Base-by-base conservation (phyloP, 2,113 vertebrate species). In the Cavia porcellus region DNA sequence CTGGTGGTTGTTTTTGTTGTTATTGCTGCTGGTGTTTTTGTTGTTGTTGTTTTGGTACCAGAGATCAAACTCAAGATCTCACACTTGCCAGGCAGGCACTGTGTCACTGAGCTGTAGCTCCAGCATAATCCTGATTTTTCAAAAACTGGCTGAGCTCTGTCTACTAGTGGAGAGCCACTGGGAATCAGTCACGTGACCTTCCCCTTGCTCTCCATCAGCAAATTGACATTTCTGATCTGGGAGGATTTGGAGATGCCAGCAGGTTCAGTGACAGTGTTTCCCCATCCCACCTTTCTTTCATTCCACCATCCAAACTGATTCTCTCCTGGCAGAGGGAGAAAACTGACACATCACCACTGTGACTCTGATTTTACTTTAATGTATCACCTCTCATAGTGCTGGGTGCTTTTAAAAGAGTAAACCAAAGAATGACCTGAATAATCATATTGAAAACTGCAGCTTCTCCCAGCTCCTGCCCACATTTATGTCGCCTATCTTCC, bases 321-420 rank as follows among this genome's bases (percentile, higher is more conserved):
- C 55, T 93, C n/a, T 87, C 30, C 35, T 0, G 11, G 59, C 38
- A 90, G 68, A 92, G 70, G 35, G 35, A 95, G 47, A 74, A 95
- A 64, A 59, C 45, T 52, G 28, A 77, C 13, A 25, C 87, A 61
- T 83, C 59, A 24, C 15, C 84, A 82, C 50, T 4, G 9, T 24
- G 22, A 64, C 62, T 74, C 95, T 85, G 25, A 66, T 82, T 82
- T 81, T 50, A 55, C 42, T 80, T 93, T 45, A 32, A 66, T 68
- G 10, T 50, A 24, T 62, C 81, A 79, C 5, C n/a, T 70, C 82
- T 93, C 42, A 32, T 1, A 32, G 47, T 20, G 10, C 10, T 57
- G 8, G 61, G 61, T 91, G n/a, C 6, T 52, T 81, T 85, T 92
- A 77, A 77, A n/a, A 92, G 35, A 59, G 17, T n/a, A 94, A 92